Evolutionary conservation across 2,888 invertebrate genomes (phyloP), one percentile per base, ranked within the genome.

Genomic region (Drosophila mettleri): DNA sequence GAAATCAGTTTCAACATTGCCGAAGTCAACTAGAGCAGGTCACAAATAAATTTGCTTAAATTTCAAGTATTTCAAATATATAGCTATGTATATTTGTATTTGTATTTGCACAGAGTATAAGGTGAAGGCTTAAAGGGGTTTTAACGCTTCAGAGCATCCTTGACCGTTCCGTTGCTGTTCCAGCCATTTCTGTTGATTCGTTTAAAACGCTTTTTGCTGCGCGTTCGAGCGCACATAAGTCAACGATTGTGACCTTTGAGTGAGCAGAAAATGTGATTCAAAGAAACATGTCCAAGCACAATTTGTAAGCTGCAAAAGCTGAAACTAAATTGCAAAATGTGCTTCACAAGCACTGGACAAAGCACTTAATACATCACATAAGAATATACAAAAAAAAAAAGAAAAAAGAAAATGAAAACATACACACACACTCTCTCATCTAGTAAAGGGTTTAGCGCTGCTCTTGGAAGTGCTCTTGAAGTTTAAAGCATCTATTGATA

Each of bases 141-240:
- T 77, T 70, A 64, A 65, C 68, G 62, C 61, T 54, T 57, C 34
- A 61, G 29, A 61, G 55, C 39, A 29, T 22, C 34, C 45, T 63
- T 48, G 65, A 48, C 55, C 49, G 20, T 62, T 41, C 59, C 51
- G 57, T 39, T 63, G 54, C 43, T 51, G 34, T 49, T 31, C 8
- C 31, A 43, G 34, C 51, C 29, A 39, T 31, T 43, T 39, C 38
- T 45, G 41, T 38, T 48, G 51, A 33, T 64, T 60, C 43, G 48
- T 58, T 62, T 69, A 53, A 78, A 71, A 67, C 48, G 63, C 66
- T 80, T 86, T 71, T 55, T 63, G 36, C 48, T 64, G 51, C 41
- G 78, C 65, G 78, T 77, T 80, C 67, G 38, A 69, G 72, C 72
- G 78, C 52, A 54, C 74, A 74, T 74, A 83, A 88, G 86, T 84